Base-by-base conservation (phyloP, 2,888 invertebrate genomes). In the Colletes collaris region DNA sequence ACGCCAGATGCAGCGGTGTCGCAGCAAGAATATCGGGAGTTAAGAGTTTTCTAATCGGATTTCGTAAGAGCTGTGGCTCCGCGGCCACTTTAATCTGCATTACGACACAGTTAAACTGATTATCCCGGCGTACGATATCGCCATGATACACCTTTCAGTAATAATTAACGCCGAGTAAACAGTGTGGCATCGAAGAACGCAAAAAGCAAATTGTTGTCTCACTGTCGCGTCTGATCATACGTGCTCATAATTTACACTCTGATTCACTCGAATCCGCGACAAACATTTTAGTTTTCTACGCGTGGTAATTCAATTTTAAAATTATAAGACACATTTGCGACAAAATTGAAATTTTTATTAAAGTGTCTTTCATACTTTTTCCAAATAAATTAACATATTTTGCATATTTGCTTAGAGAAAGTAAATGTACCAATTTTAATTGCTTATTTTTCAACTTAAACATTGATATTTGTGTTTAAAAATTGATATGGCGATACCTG, bases 1-100 rank as follows among this genome's bases (percentile, higher is more conserved):
- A 2, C 40, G 19, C 2, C 27, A 44, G 46, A 49, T 52, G 27
- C 27, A 58, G 10, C 16, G 44, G 44, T 55, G 68, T 63, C 58
- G 35, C 52, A 56, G 27, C 53, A 58, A 5, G 44, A 76, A 71
- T 49, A 70, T 11, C 16, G n/a, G 71, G 79, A 68, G 68, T 84
- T 78, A 72, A 82, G 58, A 84, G 83, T 81, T 82, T 83, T 83
- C 76, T 85, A 87, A 86, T 88, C 71, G 81, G 78, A 87, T 87
- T 87, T 84, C 63, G 81, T 80, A 83, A 85, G 74, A 84, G 69
- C 69, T 75, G 72, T 69, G 78, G 63, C 76, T 67, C 64, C 76
- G 50, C 66, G 60, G 65, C 76, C 66, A 76, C 71, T 76, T 82
- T 82, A 82, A 88, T 86, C 81, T 83, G 77, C 83, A 83, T 83